phyloP scores from a whole-genome alignment of 1,140 invertebrate genomes.

The Drosophila parabipectinata region DNA sequence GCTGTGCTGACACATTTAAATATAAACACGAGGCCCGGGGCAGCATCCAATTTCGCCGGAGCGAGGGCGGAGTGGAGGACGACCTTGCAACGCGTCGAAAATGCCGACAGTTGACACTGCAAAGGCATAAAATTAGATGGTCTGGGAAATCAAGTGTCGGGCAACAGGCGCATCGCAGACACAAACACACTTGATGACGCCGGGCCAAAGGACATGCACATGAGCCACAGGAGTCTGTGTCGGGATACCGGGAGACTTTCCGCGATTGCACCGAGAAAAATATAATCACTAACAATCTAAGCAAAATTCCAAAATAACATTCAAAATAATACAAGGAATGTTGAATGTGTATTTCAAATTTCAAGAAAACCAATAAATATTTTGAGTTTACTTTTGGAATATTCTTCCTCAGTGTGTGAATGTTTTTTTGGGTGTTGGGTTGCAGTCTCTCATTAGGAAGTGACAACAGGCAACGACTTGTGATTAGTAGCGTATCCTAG shows the following conservation, averaged over 20 bases:
- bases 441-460: constrained; percentile 76
- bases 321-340: not conserved
- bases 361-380: not conserved
- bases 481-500: constrained; percentile 71
- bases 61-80: constrained; percentile 2
- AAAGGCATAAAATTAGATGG: constrained; percentile 74
- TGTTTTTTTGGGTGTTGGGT: constrained; percentile 61
- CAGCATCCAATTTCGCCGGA: constrained; percentile 63
- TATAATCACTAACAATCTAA: not conserved
- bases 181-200: constrained; percentile 62
- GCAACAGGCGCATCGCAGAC: constrained; percentile 38
- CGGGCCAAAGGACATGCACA: constrained; percentile 49
- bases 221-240: constrained; percentile 27
- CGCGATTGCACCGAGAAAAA: constrained; percentile 12
- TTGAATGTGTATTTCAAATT: not conserved
- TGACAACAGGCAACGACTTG: constrained; percentile 69
- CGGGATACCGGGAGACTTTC: constrained; percentile 12
- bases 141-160: constrained; percentile 72
- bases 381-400: not conserved
- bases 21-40: constrained; percentile 67
- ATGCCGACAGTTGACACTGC: constrained; percentile 72
- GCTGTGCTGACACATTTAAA: constrained; percentile 70
- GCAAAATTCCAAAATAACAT: not conserved
- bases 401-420: constrained; percentile 1
- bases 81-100: constrained; percentile 68